phyloP scores from a whole-genome alignment of 2,113 vertebrate genomes.

The Laticauda laticaudata region DNA sequence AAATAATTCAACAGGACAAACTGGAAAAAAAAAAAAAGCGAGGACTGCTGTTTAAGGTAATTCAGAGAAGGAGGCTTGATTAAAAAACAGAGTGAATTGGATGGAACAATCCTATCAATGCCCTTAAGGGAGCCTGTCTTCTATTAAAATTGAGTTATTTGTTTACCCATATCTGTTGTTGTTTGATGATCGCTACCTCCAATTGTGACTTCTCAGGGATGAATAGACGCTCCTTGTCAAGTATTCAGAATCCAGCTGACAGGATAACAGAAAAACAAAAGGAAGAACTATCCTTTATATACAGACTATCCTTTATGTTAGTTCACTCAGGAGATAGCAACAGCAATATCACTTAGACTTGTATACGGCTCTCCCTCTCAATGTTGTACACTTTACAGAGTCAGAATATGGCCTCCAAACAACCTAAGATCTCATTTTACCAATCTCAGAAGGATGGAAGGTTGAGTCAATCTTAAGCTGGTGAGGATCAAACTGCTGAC shows the following conservation, averaged over 20 bases:
- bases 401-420: not conserved
- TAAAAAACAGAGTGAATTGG: not conserved
- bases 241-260: not conserved
- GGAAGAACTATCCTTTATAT: not conserved
- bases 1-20: slow-evolving; percentile 11
- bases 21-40: not conserved
- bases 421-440: not conserved
- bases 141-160: not conserved
- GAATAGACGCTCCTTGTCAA: not conserved
- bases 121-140: not conserved
- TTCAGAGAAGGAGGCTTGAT: not conserved
- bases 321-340: not conserved
- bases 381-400: not conserved
- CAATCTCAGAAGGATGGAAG: not conserved
- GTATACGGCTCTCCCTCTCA: not conserved
- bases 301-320: not conserved
- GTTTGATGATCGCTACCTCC: not conserved
- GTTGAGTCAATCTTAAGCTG: not conserved
- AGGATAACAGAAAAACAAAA: not conserved
- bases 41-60: not conserved
- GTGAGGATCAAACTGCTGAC: not conserved
- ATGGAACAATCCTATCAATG: not conserved
- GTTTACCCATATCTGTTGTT: not conserved
- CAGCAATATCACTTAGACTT: not conserved
- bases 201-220: not conserved